A percentile compares a stretch with the other conserved stretches of the same genome.
phyloP scores from a whole-genome alignment of 2,113 vertebrate species.

The Morone saxatilis region DNA sequence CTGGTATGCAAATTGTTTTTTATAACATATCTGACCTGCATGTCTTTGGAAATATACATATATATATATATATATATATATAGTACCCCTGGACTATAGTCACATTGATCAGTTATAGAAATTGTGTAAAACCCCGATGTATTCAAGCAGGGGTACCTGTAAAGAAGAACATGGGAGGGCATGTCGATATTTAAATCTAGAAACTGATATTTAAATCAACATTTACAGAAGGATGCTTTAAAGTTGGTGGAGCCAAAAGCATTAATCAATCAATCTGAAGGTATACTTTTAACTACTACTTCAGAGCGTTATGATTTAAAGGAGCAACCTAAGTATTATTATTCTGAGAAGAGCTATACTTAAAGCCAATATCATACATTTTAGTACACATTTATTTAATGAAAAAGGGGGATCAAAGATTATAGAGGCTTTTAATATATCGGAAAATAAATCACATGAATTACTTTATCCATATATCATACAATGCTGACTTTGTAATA shows the following conservation, averaged over 20 bases:
- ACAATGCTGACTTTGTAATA: neutral
- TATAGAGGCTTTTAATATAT: neutral
- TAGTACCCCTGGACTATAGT: neutral
- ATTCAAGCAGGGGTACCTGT: conserved; percentile 5
- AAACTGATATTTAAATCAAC: conserved; percentile 10
- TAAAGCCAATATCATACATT: neutral
- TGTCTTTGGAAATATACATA: neutral
- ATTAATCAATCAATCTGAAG: conserved; percentile 28
- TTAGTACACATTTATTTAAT: neutral
- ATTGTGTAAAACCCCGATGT: neutral
- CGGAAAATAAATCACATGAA: neutral
- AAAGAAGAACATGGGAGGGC: conserved; percentile 6
- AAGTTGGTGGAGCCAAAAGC: neutral
- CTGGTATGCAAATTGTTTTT: neutral
- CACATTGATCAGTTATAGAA: conserved; percentile 1
- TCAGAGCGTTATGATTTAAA: neutral
- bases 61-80: too few relatives aligned
- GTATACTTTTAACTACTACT: neutral
- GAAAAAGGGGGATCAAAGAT: neutral
- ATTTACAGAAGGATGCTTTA: conserved; percentile 4
- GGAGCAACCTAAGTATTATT: neutral
- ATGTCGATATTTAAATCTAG: conserved; percentile 30
- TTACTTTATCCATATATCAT: neutral
- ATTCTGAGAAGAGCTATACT: neutral
- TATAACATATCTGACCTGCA: neutral